Evolutionary conservation across 2,888 invertebrate species (phyloP).

Genomic region (Netelia inedita): DNA sequence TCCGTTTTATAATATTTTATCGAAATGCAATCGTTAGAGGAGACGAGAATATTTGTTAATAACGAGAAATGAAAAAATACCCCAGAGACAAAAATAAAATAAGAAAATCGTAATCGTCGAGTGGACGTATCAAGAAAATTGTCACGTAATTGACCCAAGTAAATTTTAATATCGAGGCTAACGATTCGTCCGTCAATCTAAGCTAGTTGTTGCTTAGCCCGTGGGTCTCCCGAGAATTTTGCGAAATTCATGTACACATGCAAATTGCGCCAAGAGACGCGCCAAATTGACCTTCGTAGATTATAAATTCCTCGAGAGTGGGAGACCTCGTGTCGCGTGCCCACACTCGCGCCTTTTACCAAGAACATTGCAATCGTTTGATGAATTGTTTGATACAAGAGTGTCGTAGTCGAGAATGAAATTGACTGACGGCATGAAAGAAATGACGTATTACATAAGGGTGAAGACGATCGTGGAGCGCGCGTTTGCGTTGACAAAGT

Average conservation of each 20-base stretch:
- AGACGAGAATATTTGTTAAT: neutral
- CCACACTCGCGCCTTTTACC: slow-evolving; percentile 26
- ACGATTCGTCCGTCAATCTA: slow-evolving; percentile 33
- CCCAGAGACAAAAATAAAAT: too few relatives aligned
- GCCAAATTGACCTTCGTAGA: slow-evolving; percentile 53
- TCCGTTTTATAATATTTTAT: slow-evolving; percentile 19
- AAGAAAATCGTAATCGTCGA: neutral
- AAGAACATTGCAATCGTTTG: slow-evolving; percentile 53
- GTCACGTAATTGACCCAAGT: neutral
- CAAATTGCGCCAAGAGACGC: slow-evolving; percentile 43
- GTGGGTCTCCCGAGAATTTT: slow-evolving; percentile 26
- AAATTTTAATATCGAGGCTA: neutral
- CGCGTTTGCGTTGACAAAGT: slow-evolving; percentile 30
- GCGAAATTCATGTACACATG: slow-evolving; percentile 36
- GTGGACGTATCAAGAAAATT: neutral
- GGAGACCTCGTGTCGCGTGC: slow-evolving; percentile 15
- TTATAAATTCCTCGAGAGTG: neutral
- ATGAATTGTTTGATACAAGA: slow-evolving; percentile 32
- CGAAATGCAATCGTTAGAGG: slow-evolving; percentile 12
- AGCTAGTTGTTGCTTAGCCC: slow-evolving; percentile 26
- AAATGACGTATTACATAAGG: slow-evolving; percentile 8
- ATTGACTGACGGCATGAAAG: slow-evolving; percentile 5
- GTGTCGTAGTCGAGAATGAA: slow-evolving; percentile 1
- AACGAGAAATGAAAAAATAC: neutral
- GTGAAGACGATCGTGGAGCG: slow-evolving; percentile 26